Conservation (phyloP, 2,113 vertebrate species). For the Trachemys scripta region DNA sequence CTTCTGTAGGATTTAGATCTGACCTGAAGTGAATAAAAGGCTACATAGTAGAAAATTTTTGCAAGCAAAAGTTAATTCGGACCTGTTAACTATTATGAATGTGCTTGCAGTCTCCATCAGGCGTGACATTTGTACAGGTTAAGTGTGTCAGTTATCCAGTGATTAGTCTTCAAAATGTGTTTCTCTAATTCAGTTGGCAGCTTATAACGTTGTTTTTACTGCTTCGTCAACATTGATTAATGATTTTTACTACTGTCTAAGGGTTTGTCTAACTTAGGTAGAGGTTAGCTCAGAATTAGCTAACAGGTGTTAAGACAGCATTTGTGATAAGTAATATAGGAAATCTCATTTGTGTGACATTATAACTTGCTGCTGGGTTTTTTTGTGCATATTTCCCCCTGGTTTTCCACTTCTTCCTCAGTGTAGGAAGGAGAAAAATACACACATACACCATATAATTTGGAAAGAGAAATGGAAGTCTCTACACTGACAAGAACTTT, state of each 20-base stretch:
- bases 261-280: neutral
- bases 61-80: neutral
- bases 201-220: neutral
- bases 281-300: neutral
- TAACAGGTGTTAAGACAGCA: neutral
- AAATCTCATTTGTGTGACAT: neutral
- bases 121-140: neutral
- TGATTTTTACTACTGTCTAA: neutral
- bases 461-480: neutral
- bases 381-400: neutral
- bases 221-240: neutral
- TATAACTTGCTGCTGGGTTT: neutral
- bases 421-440: neutral
- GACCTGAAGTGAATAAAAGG: neutral
- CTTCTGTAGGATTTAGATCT: neutral
- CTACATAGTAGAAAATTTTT: neutral
- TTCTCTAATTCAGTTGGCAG: neutral
- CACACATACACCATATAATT: neutral
- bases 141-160: neutral
- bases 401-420: fast-evolving
- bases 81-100: neutral
- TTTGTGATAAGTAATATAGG: neutral
- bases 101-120: neutral
- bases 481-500: neutral
- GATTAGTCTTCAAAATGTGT: neutral